Evolutionary conservation across 2,888 invertebrate species (phyloP).

Genomic region (Bembecia ichneumoniformis): DNA sequence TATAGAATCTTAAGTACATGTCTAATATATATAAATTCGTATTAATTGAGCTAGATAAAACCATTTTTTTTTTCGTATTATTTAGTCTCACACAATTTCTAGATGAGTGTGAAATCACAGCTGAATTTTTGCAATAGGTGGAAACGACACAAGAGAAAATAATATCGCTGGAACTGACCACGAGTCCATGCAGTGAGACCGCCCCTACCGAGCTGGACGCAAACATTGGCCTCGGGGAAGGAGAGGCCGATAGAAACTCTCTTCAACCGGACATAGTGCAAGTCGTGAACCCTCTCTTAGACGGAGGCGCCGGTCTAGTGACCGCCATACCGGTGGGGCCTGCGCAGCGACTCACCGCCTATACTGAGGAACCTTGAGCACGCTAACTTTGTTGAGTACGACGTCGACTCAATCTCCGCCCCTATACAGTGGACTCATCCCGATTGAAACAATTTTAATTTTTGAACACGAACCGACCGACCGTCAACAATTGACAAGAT

Average conservation of each 20-base stretch:
- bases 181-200: slow-evolving; percentile 74
- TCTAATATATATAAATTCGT: too few species aligned
- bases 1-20: too few species aligned
- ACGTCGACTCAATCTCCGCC: neutral
- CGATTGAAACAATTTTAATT: slow-evolving; percentile 28
- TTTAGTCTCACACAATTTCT: too few species aligned
- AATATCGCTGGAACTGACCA: slow-evolving; percentile 87
- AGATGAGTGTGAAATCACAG: too few species aligned
- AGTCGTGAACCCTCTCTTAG: slow-evolving; percentile 64
- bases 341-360: slow-evolving; percentile 47
- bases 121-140: slow-evolving; percentile 68
- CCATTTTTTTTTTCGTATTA: too few species aligned
- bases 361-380: slow-evolving; percentile 30
- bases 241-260: slow-evolving; percentile 58
- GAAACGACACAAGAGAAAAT: slow-evolving; percentile 94
- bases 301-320: slow-evolving; percentile 59
- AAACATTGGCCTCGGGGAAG: slow-evolving; percentile 52
- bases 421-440: slow-evolving; percentile 8
- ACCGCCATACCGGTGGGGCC: slow-evolving; percentile 65
- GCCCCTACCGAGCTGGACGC: slow-evolving; percentile 50
- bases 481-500: too few species aligned
- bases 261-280: slow-evolving; percentile 71
- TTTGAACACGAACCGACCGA: slow-evolving; percentile 14
- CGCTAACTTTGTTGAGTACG: too few species aligned
- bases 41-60: too few species aligned